These are phyloP conservation scores for Theretra japonica DNA, from an alignment of 2,888 invertebrate species.

Conservation along the genomic window DNA sequence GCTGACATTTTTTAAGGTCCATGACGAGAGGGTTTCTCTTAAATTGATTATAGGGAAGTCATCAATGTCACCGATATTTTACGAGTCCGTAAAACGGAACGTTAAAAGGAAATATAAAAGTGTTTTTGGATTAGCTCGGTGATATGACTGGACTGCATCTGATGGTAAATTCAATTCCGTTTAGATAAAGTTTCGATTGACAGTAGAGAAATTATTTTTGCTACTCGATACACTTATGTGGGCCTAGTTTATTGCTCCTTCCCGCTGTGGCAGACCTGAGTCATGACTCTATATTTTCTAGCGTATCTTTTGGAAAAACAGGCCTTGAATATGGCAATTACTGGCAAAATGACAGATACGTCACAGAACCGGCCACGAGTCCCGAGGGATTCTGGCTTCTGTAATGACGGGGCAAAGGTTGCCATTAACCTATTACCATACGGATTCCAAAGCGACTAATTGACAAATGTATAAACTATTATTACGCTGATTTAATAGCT, in stretches of 20 bases:
- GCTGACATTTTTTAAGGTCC: conserved; percentile 11
- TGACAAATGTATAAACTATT: conserved; percentile 21
- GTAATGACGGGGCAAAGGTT: conserved; percentile 6
- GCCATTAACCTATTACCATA: conserved; percentile 18
- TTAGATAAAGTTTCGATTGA: too few species aligned
- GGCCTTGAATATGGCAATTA: conserved; percentile 5
- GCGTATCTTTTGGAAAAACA: neutral
- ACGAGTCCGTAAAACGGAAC: neutral
- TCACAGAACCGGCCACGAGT: neutral
- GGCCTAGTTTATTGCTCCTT: too few species aligned
- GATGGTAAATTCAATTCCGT: too few species aligned
- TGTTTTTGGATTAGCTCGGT: neutral
- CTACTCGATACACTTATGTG: too few species aligned
- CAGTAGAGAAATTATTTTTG: too few species aligned
- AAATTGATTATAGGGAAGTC: conserved; percentile 2
- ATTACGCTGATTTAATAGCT: conserved; percentile 13
- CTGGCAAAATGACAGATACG: conserved; percentile 4
- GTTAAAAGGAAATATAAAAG: neutral
- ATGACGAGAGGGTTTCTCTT: neutral
- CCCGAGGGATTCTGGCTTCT: neutral
- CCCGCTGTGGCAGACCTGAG: too few species aligned
- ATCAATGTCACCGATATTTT: conserved; percentile 3
- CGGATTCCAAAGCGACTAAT: conserved; percentile 20
- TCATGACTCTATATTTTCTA: too few species aligned
- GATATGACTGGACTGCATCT: too few species aligned